phyloP scores from a whole-genome alignment of 2,113 vertebrate genomes.

The Melanostigma gelatinosum region DNA sequence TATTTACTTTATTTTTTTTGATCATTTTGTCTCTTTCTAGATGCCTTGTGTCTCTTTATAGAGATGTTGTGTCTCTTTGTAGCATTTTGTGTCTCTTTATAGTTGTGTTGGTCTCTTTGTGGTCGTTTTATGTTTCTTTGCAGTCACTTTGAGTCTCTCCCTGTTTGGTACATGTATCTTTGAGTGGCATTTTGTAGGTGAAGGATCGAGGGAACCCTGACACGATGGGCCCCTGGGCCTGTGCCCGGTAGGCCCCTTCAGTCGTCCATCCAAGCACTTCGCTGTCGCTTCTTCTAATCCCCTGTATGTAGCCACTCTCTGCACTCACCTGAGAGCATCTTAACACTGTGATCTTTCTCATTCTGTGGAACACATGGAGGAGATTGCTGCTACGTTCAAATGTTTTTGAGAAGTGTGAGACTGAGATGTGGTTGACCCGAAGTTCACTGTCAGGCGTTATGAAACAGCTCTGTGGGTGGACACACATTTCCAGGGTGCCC shows the following conservation, averaged over 20 bases:
- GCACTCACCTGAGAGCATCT: conserved; percentile 43
- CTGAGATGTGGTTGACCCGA: conserved; percentile 34
- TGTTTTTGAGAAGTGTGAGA: conserved; percentile 33
- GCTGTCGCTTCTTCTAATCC: neutral
- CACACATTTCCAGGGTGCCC: conserved; percentile 24
- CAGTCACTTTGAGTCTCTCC: neutral
- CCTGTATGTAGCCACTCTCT: conserved; percentile 18
- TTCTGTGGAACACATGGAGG: conserved; percentile 6
- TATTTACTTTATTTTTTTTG: too few relatives aligned
- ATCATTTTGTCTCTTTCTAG: neutral
- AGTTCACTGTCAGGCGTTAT: conserved; percentile 43
- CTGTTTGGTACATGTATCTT: neutral
- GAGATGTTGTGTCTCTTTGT: neutral
- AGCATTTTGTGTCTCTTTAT: neutral
- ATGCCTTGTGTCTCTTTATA: neutral
- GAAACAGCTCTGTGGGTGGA: conserved; percentile 61
- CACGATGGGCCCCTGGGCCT: neutral
- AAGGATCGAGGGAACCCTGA: neutral
- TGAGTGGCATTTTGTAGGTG: neutral
- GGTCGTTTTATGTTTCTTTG: neutral
- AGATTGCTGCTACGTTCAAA: conserved; percentile 23
- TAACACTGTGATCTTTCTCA: conserved; percentile 37
- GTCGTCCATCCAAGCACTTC: neutral
- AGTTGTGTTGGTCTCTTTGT: too few relatives aligned
- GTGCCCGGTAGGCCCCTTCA: neutral